Conservation (phyloP, 2,888 invertebrate genomes). For the Cyclophora punctaria region DNA sequence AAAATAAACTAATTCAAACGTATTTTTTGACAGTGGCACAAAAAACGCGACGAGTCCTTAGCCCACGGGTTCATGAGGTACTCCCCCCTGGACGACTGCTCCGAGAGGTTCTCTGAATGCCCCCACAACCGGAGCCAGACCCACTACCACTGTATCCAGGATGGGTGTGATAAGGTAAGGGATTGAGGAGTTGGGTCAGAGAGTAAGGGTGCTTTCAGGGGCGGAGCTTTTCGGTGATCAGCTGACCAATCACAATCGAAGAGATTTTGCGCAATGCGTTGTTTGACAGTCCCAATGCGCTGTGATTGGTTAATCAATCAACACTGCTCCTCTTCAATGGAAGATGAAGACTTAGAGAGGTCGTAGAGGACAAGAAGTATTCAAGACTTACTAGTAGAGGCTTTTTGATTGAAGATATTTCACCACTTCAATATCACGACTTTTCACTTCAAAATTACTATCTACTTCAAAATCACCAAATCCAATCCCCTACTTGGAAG, state of each 20-base stretch:
- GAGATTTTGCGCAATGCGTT: not conserved
- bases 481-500: too few relatives aligned
- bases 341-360: too few relatives aligned
- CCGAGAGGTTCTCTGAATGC: slow-evolving; percentile 88
- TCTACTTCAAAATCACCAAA: not conserved
- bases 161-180: slow-evolving; percentile 86
- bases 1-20: too few relatives aligned
- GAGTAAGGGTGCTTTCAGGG: not conserved
- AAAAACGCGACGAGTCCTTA: slow-evolving; percentile 96
- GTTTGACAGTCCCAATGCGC: too few relatives aligned
- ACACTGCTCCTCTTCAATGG: too few relatives aligned
- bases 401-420: too few relatives aligned
- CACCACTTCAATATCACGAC: not conserved
- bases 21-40: slow-evolving; percentile 86
- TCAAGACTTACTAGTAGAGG: too few relatives aligned
- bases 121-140: slow-evolving; percentile 96
- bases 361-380: too few relatives aligned
- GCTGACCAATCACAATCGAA: not conserved
- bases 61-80: slow-evolving; percentile 97
- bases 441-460: not conserved
- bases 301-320: too few relatives aligned
- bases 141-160: slow-evolving; percentile 98
- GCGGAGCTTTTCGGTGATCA: not conserved
- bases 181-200: slow-evolving; percentile 3
- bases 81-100: slow-evolving; percentile 96